Conservation (phyloP, 2,797 vertebrate species). For the Neostethus bicornis region DNA sequence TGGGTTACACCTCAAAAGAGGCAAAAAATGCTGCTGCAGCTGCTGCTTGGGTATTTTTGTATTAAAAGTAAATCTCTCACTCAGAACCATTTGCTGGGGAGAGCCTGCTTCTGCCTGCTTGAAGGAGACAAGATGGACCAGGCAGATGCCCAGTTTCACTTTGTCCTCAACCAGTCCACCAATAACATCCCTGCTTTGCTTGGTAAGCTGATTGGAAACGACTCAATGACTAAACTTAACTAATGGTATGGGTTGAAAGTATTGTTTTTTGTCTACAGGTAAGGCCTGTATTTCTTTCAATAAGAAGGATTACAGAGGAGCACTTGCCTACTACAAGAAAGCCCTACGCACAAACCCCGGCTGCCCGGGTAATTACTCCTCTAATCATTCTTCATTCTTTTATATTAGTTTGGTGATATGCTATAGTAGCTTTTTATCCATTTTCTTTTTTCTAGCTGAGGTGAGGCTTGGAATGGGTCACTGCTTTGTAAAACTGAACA, state of each 20-base stretch:
- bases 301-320: conserved; percentile 98
- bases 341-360: conserved; percentile 96
- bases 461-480: conserved; percentile 98
- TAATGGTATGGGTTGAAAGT: conserved; percentile 2
- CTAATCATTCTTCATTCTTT: not conserved
- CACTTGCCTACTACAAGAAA: conserved; percentile 98
- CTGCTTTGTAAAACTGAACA: conserved; percentile 97
- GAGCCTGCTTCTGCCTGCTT: conserved; percentile 98
- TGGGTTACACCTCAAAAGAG: conserved; percentile 59
- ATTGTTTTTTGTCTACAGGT: conserved; percentile 74
- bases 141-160: conserved; percentile 98
- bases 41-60: not conserved
- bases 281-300: conserved; percentile 99
- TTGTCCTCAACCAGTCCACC: conserved; percentile 98
- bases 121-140: conserved; percentile 99
- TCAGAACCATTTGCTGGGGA: conserved; percentile 97
- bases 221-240: not conserved
- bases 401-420: too few species aligned
- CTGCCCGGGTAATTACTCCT: conserved; percentile 89
- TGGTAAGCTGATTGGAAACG: conserved; percentile 73
- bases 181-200: conserved; percentile 98
- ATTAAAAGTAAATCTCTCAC: conserved; percentile 32
- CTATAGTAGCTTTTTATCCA: not conserved
- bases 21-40: not conserved
- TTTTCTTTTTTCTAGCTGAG: conserved; percentile 81